Evolutionary conservation across 2,797 vertebrate species (phyloP).

Genomic region (Micropoecilia bifurca): DNA sequence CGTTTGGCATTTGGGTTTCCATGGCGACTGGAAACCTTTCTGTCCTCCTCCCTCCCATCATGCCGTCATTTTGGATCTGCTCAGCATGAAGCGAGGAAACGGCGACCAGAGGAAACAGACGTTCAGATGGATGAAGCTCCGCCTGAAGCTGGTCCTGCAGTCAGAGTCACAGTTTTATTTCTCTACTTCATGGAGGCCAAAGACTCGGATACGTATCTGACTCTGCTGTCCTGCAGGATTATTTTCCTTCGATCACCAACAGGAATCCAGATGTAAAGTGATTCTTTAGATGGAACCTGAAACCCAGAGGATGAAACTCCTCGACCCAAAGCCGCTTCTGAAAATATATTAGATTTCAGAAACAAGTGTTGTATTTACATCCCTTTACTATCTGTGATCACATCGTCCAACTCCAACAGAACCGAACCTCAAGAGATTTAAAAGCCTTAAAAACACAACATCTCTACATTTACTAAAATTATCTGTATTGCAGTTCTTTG

Average conservation of each 20-base stretch:
- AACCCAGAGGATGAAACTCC: background rate
- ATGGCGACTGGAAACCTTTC: slow-evolving; percentile 41
- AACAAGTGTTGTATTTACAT: background rate
- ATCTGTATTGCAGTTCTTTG: background rate
- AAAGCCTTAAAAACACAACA: background rate
- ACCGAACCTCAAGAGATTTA: background rate
- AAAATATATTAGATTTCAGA: background rate
- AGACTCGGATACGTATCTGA: background rate
- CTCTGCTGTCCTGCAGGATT: background rate
- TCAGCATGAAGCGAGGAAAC: slow-evolving; percentile 19
- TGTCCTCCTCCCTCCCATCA: background rate
- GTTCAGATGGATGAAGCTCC: background rate
- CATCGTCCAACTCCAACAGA: background rate
- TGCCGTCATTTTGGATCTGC: slow-evolving; percentile 3
- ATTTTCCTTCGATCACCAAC: background rate
- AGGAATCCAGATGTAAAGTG: background rate
- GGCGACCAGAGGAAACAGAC: slow-evolving; percentile 17
- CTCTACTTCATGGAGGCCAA: background rate
- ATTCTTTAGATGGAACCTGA: background rate
- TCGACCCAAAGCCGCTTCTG: background rate
- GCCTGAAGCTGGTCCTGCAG: background rate
- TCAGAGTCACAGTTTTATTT: background rate
- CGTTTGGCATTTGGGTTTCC: slow-evolving; percentile 66
- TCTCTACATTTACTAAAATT: background rate
- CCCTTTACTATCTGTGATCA: background rate